Percentiles rank a stretch among this genome's conserved stretches.
Evolutionary conservation across 2,888 invertebrate genomes (phyloP).

Genomic region (Miltochrista miniata): DNA sequence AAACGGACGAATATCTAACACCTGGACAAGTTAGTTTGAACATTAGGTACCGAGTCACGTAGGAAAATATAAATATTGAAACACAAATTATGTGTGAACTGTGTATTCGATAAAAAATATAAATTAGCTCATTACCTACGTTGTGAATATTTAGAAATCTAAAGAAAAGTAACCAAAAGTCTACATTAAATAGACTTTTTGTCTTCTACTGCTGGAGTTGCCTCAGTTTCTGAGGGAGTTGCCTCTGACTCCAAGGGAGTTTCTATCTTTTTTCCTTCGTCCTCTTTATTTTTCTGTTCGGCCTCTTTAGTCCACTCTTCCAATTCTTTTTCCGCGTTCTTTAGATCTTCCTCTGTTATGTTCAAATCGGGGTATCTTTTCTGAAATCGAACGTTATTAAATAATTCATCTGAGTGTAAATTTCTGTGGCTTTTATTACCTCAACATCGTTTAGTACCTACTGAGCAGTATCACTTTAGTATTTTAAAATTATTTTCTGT

Average conservation of each 20-base stretch:
- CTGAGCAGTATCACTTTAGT: too few species aligned
- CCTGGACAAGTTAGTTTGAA: too few species aligned
- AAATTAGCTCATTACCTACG: neutral
- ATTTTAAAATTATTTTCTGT: too few species aligned
- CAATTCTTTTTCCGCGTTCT: conserved; percentile 67
- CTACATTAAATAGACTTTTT: conserved; percentile 58
- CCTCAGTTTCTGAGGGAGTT: conserved; percentile 8
- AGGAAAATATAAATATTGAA: too few species aligned
- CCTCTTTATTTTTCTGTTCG: conserved; percentile 39
- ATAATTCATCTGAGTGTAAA: neutral
- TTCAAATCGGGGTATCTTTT: conserved; percentile 70
- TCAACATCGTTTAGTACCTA: too few species aligned
- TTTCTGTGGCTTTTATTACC: too few species aligned
- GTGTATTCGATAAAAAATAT: too few species aligned
- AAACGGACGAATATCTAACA: too few species aligned
- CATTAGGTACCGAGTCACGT: too few species aligned
- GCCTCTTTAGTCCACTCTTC: conserved; percentile 62
- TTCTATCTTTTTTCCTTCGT: conserved; percentile 3
- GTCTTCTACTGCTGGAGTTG: conserved; percentile 21
- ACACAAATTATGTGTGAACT: too few species aligned
- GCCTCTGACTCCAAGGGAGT: conserved; percentile 16
- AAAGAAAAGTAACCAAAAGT: neutral
- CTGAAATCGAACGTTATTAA: conserved; percentile 43
- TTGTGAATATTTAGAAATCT: neutral
- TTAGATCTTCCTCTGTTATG: conserved; percentile 73